A percentile compares a stretch with the other conserved stretches of the same genome.
These are phyloP conservation scores for Andrena minutula DNA, from an alignment of 2,888 invertebrate species.

Conservation along the genomic window DNA sequence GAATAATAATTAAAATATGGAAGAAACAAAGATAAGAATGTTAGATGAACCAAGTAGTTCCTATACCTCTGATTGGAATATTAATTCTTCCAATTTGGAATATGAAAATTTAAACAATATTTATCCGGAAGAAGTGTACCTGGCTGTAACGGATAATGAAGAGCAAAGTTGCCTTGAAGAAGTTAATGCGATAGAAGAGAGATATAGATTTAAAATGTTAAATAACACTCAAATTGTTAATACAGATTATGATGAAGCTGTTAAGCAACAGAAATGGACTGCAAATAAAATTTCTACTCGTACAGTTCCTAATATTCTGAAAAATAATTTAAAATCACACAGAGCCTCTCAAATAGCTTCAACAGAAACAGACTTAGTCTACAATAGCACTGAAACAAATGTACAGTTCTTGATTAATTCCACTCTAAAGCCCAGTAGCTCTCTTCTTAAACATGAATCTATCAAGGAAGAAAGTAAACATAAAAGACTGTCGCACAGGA, in stretches of 20 bases:
- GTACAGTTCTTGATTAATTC: background rate
- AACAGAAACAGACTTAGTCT: background rate
- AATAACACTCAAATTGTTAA: background rate
- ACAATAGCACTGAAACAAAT: background rate
- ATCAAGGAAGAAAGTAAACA: slow-evolving; percentile 2
- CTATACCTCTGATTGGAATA: background rate
- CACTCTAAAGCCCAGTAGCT: background rate
- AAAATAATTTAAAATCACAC: slow-evolving; percentile 25
- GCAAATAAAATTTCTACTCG: slow-evolving; percentile 23
- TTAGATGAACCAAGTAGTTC: background rate
- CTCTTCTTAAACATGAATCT: background rate
- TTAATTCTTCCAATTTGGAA: background rate
- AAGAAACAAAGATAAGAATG: background rate
- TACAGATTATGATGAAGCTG: background rate
- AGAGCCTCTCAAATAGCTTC: background rate
- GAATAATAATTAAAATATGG: background rate
- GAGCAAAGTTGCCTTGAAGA: background rate
- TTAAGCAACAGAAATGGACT: background rate
- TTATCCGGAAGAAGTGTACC: background rate
- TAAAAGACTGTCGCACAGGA: slow-evolving; percentile 24
- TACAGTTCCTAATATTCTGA: slow-evolving; percentile 64
- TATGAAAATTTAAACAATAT: background rate
- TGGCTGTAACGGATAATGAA: background rate
- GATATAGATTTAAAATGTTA: background rate
- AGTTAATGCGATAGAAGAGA: background rate